Evolutionary conservation across 2,113 vertebrate genomes (phyloP).

Genomic region (Bothrops jararaca): DNA sequence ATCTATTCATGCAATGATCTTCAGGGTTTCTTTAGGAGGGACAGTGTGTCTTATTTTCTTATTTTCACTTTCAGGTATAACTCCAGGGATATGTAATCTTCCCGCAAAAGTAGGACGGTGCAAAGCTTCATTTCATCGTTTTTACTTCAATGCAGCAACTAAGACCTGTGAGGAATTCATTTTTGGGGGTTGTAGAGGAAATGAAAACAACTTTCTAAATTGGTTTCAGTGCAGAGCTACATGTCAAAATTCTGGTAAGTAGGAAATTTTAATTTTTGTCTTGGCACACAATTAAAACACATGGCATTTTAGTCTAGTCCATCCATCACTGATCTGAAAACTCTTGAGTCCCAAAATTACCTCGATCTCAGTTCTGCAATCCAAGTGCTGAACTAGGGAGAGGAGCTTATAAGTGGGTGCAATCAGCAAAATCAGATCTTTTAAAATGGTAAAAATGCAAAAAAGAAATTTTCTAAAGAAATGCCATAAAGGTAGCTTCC

Average conservation of each 20-base stretch:
- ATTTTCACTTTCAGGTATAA: accelerated
- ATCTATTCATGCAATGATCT: not conserved
- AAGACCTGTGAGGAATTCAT: accelerated
- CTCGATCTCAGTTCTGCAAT: not conserved
- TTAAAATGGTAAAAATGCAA: not conserved
- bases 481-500: not conserved
- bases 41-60: not conserved
- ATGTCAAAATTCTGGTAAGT: not conserved
- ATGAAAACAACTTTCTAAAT: not conserved
- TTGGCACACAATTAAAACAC: too few relatives aligned
- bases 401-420: not conserved
- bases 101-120: not conserved
- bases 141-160: not conserved
- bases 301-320: too few relatives aligned
- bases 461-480: not conserved
- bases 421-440: not conserved
- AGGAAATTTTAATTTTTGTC: not conserved
- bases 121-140: accelerated
- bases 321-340: too few relatives aligned
- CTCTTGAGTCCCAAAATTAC: not conserved
- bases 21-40: not conserved
- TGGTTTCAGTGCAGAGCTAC: accelerated
- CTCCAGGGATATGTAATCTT: not conserved
- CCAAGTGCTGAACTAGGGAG: not conserved
- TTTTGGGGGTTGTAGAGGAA: not conserved